phyloP scores from a whole-genome alignment of 2,797 vertebrate genomes.

The Megaceryle alcyon region DNA sequence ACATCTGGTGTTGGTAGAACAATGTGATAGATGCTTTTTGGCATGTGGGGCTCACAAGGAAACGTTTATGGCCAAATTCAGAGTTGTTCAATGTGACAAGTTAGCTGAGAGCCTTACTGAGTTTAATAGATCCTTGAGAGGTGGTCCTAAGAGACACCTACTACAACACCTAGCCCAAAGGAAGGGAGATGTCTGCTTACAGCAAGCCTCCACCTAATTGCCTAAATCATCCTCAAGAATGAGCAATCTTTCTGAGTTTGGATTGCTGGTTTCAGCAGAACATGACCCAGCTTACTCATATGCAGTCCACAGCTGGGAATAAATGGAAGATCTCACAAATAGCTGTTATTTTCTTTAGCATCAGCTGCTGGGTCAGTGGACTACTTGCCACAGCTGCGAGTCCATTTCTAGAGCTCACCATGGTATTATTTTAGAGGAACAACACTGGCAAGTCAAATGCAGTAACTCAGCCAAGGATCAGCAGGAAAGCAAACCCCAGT shows the following conservation, averaged over 20 bases:
- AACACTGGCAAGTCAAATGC: neutral
- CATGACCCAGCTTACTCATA: neutral
- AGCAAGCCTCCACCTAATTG: neutral
- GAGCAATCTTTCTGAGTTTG: neutral
- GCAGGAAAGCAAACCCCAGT: neutral
- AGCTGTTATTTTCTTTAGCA: neutral
- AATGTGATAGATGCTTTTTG: neutral
- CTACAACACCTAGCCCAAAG: neutral
- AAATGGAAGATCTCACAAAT: neutral
- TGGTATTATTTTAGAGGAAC: neutral
- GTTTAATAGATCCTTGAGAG: neutral
- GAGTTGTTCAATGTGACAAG: accelerated
- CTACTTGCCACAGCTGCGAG: neutral
- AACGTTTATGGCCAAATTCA: neutral
- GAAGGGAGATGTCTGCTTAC: neutral
- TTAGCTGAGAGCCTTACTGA: neutral
- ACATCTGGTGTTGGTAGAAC: neutral
- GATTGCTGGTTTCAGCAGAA: neutral
- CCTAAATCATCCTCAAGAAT: neutral
- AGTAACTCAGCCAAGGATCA: neutral
- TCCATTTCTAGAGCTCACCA: neutral
- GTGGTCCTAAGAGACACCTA: neutral
- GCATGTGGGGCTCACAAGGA: neutral
- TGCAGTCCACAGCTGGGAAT: neutral
- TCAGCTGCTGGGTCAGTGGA: neutral